Evolutionary conservation across 2,888 invertebrate species (phyloP).

Genomic region (Athetis lepigone): DNA sequence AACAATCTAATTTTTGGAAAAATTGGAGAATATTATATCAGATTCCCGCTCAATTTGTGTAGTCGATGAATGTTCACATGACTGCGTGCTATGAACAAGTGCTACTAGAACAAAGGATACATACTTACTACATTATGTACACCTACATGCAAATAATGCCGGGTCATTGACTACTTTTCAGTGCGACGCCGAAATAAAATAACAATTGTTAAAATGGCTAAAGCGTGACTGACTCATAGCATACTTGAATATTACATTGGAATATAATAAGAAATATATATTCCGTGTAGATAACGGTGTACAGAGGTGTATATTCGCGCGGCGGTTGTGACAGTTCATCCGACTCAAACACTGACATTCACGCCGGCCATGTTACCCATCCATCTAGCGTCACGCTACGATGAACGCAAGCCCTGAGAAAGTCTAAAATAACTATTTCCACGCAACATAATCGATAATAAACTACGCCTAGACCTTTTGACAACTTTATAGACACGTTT

Average conservation of each 20-base stretch:
- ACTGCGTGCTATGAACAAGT: constrained; percentile 53
- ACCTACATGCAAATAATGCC: constrained; percentile 86
- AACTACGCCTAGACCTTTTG: constrained; percentile 59
- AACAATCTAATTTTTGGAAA: constrained; percentile 59
- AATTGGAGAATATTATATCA: constrained; percentile 42
- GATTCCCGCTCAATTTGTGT: constrained; percentile 67
- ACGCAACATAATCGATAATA: constrained; percentile 80
- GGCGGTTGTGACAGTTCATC: constrained; percentile 77
- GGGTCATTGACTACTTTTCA: constrained; percentile 86
- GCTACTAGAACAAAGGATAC: constrained; percentile 80
- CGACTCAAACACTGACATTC: constrained; percentile 80
- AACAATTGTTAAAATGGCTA: constrained; percentile 66
- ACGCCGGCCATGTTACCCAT: constrained; percentile 88
- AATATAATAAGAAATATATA: constrained; percentile 55
- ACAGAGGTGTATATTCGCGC: constrained; percentile 70
- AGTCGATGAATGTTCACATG: constrained; percentile 33
- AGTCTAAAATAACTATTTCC: constrained; percentile 81
- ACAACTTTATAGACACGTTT: constrained; percentile 62
- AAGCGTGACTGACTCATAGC: constrained; percentile 59
- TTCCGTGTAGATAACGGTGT: constrained; percentile 58
- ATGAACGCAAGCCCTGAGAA: constrained; percentile 82
- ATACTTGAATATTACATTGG: constrained; percentile 62
- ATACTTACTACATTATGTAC: constrained; percentile 71
- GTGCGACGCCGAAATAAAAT: constrained; percentile 74
- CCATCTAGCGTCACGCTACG: constrained; percentile 87